Evolutionary conservation across 2,888 invertebrate species (phyloP).

Genomic region (Acleris sparsana): DNA sequence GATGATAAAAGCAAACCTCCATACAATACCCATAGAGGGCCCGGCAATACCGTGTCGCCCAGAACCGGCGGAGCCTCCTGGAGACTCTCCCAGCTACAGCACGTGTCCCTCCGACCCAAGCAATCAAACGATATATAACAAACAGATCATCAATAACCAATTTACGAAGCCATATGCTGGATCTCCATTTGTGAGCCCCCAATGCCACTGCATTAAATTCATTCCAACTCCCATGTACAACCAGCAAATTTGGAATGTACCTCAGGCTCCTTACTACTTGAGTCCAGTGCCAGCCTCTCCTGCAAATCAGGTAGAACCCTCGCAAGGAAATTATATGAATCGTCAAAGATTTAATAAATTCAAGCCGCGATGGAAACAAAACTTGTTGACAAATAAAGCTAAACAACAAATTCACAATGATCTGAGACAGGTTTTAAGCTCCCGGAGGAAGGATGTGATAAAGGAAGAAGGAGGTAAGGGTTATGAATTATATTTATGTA

Average conservation of each 20-base stretch:
- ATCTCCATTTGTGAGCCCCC: slow-evolving; percentile 30
- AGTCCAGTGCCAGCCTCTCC: slow-evolving; percentile 36
- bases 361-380: not conserved
- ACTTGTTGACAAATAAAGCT: not conserved
- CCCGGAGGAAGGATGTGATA: slow-evolving; percentile 30
- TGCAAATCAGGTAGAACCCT: slow-evolving; percentile 39
- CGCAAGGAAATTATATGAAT: not conserved
- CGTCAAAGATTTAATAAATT: not conserved
- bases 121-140: slow-evolving; percentile 42
- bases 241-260: slow-evolving; percentile 43
- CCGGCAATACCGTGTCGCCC: slow-evolving; percentile 46
- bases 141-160: slow-evolving; percentile 49
- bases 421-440: slow-evolving; percentile 47
- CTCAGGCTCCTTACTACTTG: slow-evolving; percentile 41
- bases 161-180: slow-evolving; percentile 42
- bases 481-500: not conserved
- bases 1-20: slow-evolving; percentile 58
- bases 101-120: not conserved
- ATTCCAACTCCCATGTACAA: too few relatives aligned
- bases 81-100: slow-evolving; percentile 32
- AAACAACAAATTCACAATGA: slow-evolving; percentile 39
- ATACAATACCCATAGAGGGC: slow-evolving; percentile 43
- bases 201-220: slow-evolving; percentile 16
- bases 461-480: slow-evolving; percentile 1
- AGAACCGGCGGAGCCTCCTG: slow-evolving; percentile 61